These are phyloP conservation scores for Asteroscopus sphinx DNA, from an alignment of 2,888 invertebrate species.

Conservation along the genomic window DNA sequence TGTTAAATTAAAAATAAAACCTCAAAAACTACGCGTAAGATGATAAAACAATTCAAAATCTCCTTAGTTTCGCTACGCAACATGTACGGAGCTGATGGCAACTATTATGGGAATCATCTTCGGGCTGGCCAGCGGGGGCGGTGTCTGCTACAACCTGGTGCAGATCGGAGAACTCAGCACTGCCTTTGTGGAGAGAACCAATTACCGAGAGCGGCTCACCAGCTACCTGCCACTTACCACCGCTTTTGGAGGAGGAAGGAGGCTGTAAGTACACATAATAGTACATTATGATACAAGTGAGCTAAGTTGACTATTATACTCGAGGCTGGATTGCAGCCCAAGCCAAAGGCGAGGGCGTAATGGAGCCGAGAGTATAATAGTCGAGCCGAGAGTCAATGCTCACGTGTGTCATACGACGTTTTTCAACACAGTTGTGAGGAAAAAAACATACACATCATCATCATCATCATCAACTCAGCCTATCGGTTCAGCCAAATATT, in stretches of 20 bases:
- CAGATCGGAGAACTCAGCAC: slow-evolving; percentile 91
- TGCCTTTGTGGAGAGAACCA: slow-evolving; percentile 88
- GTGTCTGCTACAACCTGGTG: slow-evolving; percentile 89
- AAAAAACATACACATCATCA: too few species aligned
- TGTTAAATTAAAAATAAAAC: too few species aligned
- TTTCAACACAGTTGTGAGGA: too few species aligned
- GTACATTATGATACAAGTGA: too few species aligned
- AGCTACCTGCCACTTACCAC: slow-evolving; percentile 76
- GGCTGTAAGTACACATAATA: slow-evolving; percentile 83
- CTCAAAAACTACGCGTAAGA: background rate
- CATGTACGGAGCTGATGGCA: slow-evolving; percentile 75
- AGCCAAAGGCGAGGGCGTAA: too few species aligned
- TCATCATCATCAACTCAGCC: too few species aligned
- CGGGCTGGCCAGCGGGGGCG: slow-evolving; percentile 80
- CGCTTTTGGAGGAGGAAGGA: slow-evolving; percentile 78
- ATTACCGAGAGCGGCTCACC: slow-evolving; percentile 68
- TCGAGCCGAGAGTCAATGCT: too few species aligned
- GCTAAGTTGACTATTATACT: too few species aligned
- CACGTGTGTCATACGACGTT: too few species aligned
- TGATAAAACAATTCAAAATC: background rate
- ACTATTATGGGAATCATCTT: slow-evolving; percentile 73
- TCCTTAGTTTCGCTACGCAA: slow-evolving; percentile 79
- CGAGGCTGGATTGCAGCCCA: too few species aligned
- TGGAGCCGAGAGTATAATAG: too few species aligned
- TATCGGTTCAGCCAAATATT: too few species aligned